Conservation (phyloP, 2,113 vertebrate species). For the Xenus cinereus region DNA sequence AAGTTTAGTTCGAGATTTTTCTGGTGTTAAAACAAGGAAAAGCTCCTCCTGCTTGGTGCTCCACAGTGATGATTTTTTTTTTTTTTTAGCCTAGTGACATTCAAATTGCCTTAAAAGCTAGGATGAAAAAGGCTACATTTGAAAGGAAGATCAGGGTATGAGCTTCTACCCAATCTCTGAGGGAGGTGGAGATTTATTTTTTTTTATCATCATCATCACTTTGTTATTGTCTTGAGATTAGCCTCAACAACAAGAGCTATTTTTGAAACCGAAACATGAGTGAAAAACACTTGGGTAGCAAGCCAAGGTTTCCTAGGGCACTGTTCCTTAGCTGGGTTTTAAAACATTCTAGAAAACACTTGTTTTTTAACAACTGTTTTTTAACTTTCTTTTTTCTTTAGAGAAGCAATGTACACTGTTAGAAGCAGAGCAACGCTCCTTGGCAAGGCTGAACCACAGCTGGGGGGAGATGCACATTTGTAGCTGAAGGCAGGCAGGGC, state of each 20-base stretch:
- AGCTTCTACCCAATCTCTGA: neutral
- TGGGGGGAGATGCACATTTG: accelerated
- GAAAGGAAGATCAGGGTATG: neutral
- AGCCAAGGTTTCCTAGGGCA: constrained; percentile 52
- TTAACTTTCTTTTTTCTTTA: neutral
- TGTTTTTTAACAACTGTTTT: neutral
- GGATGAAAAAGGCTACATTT: neutral
- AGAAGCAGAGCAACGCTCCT: neutral
- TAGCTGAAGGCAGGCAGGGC: neutral
- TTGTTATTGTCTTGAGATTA: constrained; percentile 27
- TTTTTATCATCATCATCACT: neutral
- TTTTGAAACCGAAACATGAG: constrained; percentile 44
- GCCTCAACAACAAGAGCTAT: constrained; percentile 35
- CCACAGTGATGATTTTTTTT: neutral
- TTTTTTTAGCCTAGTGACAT: neutral
- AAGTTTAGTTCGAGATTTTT: neutral
- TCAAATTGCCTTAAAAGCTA: neutral
- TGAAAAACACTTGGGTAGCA: constrained; percentile 3
- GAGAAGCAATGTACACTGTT: neutral
- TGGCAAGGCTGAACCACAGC: neutral
- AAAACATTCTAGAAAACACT: constrained; percentile 29
- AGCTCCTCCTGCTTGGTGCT: neutral
- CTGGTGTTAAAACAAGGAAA: neutral
- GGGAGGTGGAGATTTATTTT: neutral
- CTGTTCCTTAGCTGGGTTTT: neutral